Conservation (phyloP, 1,140 invertebrate species). For the Halictus rubicundus region DNA sequence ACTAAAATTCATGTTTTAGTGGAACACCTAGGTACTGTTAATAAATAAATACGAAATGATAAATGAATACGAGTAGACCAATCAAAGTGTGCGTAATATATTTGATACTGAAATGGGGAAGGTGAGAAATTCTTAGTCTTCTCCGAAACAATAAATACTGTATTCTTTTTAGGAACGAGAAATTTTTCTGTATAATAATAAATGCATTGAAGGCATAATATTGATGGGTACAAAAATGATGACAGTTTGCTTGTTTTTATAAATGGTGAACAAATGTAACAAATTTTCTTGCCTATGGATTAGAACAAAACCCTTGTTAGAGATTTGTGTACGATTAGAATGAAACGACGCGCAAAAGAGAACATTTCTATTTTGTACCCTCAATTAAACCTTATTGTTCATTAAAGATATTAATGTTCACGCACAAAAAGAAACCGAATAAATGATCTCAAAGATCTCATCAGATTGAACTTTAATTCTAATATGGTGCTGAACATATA, state of each 20-base stretch:
- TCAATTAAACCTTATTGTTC: conserved; percentile 60
- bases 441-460: conserved; percentile 50
- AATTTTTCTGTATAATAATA: conserved; percentile 61
- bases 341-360: conserved; percentile 31
- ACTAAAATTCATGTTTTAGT: conserved; percentile 84
- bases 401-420: conserved; percentile 52
- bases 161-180: conserved; percentile 65
- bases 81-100: conserved; percentile 75
- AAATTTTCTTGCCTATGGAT: conserved; percentile 38
- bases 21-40: conserved; percentile 59
- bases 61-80: conserved; percentile 71
- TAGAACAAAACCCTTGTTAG: conserved; percentile 39
- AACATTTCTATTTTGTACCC: conserved; percentile 66
- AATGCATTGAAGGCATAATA: conserved; percentile 55
- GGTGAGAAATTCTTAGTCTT: conserved; percentile 62
- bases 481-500: conserved; percentile 28
- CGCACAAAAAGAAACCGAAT: conserved; percentile 24
- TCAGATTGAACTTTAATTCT: conserved; percentile 37
- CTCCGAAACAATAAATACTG: conserved; percentile 63
- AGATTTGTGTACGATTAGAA: conserved; percentile 46
- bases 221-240: conserved; percentile 62
- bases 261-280: conserved; percentile 34
- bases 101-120: conserved; percentile 70
- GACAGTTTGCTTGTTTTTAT: conserved; percentile 57
- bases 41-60: conserved; percentile 65